A percentile compares a stretch with the other conserved stretches of the same genome.
Conservation (phyloP, 2,113 vertebrate genomes). For the Heloderma charlesbogerti region DNA sequence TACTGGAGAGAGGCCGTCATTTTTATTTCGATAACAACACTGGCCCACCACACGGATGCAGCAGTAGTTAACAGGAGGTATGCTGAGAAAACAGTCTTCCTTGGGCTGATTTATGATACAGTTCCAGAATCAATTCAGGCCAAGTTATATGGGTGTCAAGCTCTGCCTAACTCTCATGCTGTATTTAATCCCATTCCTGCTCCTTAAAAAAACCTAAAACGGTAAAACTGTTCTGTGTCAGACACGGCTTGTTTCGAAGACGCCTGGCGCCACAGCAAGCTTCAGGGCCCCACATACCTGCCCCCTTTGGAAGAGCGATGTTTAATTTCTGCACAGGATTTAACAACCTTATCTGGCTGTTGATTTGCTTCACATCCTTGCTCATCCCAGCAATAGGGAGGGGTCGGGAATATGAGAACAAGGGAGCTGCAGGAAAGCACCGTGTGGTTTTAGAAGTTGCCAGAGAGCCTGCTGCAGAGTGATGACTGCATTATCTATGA, state of each 20-base stretch:
- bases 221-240: not conserved
- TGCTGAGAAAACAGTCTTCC: not conserved
- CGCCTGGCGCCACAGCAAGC: accelerated
- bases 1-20: not conserved
- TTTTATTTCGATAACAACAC: constrained; percentile 11
- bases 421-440: not conserved
- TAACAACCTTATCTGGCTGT: not conserved
- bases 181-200: constrained; percentile 3
- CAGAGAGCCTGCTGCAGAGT: not conserved
- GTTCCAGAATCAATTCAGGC: constrained; percentile 36
- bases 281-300: not conserved
- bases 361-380: not conserved
- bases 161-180: not conserved
- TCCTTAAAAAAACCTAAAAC: not conserved
- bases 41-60: not conserved
- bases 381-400: not conserved
- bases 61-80: not conserved
- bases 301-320: not conserved
- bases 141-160: constrained; percentile 15
- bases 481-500: not conserved
- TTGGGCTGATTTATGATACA: constrained; percentile 18
- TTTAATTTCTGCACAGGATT: not conserved
- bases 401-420: accelerated
- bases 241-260: not conserved
- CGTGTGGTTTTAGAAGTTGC: accelerated